Percentiles rank a stretch among this genome's conserved stretches.
Conservation (phyloP, 2,797 vertebrate genomes). For the Bradypus variegatus region DNA sequence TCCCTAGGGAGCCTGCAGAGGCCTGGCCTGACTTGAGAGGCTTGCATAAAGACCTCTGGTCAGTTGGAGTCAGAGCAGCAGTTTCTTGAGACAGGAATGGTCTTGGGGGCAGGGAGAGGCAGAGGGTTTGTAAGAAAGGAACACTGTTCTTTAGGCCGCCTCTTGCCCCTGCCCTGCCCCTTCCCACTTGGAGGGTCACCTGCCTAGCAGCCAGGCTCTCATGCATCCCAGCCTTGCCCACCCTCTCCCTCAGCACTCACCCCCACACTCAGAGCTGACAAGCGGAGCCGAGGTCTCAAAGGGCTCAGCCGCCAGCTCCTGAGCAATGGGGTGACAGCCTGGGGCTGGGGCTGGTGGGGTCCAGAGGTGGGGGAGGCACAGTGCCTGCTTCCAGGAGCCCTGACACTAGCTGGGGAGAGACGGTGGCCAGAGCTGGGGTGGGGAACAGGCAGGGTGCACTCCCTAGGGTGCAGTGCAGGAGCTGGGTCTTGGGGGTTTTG, state of each 20-base stretch:
- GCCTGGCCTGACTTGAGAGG: neutral
- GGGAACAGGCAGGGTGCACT: neutral
- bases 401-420: neutral
- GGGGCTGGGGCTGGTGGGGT: neutral
- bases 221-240: neutral
- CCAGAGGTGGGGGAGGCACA: neutral
- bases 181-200: neutral
- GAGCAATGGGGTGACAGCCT: neutral
- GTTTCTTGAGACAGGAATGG: neutral
- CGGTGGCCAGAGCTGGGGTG: too few species aligned
- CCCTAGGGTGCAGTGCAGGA: neutral
- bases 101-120: rapidly evolving
- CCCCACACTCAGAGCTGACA: neutral
- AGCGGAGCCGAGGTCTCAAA: neutral
- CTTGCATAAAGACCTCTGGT: neutral
- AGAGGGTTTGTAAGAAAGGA: neutral
- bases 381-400: neutral
- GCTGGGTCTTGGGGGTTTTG: neutral
- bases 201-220: neutral
- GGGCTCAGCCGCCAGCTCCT: neutral
- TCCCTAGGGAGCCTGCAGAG: neutral
- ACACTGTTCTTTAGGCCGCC: neutral
- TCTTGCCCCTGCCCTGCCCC: neutral
- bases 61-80: neutral
- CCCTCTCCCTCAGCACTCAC: neutral